A percentile compares a stretch with the other conserved stretches of the same genome.
Conservation (phyloP, 2,797 vertebrate species). For the Sciaenops ocellatus region DNA sequence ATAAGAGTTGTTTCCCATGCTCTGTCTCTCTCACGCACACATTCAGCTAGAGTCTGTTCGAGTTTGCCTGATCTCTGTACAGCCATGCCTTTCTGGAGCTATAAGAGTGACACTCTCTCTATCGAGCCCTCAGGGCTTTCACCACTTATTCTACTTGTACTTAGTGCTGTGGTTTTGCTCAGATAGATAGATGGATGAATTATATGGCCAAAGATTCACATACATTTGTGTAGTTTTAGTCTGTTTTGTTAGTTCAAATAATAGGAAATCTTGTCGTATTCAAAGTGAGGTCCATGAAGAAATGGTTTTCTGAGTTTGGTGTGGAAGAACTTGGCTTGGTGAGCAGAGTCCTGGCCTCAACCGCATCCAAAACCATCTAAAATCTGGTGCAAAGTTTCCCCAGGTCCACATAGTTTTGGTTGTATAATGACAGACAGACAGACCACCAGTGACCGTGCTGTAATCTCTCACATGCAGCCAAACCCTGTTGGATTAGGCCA, state of each 20-base stretch:
- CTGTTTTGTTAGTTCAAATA: neutral
- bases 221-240: neutral
- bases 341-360: neutral
- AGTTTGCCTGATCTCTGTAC: conserved; percentile 54
- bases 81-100: conserved; percentile 65
- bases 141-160: conserved; percentile 32
- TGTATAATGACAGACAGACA: conserved; percentile 6
- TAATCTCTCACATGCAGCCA: conserved; percentile 73
- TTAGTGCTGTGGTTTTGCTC: conserved; percentile 33
- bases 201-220: neutral
- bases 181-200: neutral
- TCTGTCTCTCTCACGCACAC: conserved; percentile 1
- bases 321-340: neutral
- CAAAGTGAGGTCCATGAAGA: neutral
- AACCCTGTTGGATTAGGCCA: conserved; percentile 73
- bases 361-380: neutral
- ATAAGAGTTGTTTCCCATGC: neutral
- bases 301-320: neutral
- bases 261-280: neutral
- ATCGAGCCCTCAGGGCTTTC: conserved; percentile 46
- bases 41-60: conserved; percentile 28
- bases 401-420: conserved; percentile 10
- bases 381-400: too few species aligned
- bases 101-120: conserved; percentile 58
- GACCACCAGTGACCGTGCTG: conserved; percentile 44